Base-by-base conservation (phyloP, 2,888 invertebrate genomes). In the Chaitophorus viminalis region DNA sequence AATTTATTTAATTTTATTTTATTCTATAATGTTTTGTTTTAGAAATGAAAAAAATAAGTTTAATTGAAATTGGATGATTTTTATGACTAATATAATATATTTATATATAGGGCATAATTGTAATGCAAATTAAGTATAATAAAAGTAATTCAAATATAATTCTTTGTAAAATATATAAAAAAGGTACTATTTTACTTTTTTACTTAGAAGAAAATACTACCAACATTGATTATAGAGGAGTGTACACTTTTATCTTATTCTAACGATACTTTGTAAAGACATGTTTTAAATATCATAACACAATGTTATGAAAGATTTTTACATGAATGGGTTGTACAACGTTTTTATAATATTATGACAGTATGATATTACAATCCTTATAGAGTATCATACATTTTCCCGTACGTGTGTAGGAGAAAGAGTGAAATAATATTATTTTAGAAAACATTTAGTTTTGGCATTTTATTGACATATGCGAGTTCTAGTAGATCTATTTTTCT, bases 341-440 rank as follows among this genome's bases (percentile, higher is more conserved):
- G 14, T 11, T 39, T 21, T 68, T 81, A 31, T 46, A 31, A 46
- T 6, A 46, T 5, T 14, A 39, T 14, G 31, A 46, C 31, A 70
- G 31, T 70, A 68, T 29, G 70, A 31, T 0, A 54, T 33, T 72
- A 52, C 52, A 52, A 36, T 74, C 25, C 29, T 5, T 82, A 21
- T 5, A n/a, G 3, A 65, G 6, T 39, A 70, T 74, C 5, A 18
- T 54, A 52, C 3, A 54, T 82, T 72, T 52, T 11, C 82, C 18
- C 29, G 17, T n/a, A 33, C 29, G n/a, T 82, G 54, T n/a, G 33
- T 31, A 52, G 21, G 33, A 14, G 11, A 17, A 21, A 6, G 46
- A 29, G 54, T n/a, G 54, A 72, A 82, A 72, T 74, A 82, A 72
- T 74, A 33, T 82, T 82, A 82, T 70, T 74, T 74, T 54, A 54